These are phyloP conservation scores for Volucella inflata DNA, from an alignment of 2,888 invertebrate species.

Conservation along the genomic window DNA sequence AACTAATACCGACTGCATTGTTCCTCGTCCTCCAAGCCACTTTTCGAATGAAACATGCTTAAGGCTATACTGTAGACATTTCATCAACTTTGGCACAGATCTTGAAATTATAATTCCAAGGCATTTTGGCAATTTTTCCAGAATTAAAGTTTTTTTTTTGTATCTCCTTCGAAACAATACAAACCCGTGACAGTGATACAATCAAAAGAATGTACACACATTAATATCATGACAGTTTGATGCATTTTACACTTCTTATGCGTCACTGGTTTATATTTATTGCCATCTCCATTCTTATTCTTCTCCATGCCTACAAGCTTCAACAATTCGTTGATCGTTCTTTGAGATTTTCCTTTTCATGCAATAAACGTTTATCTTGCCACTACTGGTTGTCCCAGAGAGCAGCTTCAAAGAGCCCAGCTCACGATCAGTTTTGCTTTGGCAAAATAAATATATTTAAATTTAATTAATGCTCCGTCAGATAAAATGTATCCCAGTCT, in stretches of 20 bases:
- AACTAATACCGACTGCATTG: no score
- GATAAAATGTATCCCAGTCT: conserved; percentile 63
- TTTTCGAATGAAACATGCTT: no score
- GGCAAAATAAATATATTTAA: conserved; percentile 70
- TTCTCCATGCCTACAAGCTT: background rate
- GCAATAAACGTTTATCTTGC: conserved; percentile 34
- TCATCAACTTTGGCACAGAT: no score
- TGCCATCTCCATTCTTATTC: conserved; percentile 15
- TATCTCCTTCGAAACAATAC: no score
- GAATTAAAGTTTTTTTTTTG: no score
- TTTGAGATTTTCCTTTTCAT: background rate
- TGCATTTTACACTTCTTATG: conserved; percentile 9
- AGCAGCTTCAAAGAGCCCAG: background rate
- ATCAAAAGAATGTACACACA: background rate
- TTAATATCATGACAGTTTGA: background rate
- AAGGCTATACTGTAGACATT: no score
- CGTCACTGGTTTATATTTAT: conserved; percentile 22
- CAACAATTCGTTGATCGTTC: no score
- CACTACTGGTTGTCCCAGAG: conserved; percentile 21
- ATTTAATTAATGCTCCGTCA: conserved; percentile 71
- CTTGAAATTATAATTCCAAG: no score
- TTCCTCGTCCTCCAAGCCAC: no score
- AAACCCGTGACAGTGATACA: background rate
- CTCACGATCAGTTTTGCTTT: conserved; percentile 23
- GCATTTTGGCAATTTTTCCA: no score